A percentile compares a stretch with the other conserved stretches of the same genome.
These are phyloP conservation scores for Mungos mungo DNA, from an alignment of 2,113 vertebrate genomes.

Conservation along the genomic window DNA sequence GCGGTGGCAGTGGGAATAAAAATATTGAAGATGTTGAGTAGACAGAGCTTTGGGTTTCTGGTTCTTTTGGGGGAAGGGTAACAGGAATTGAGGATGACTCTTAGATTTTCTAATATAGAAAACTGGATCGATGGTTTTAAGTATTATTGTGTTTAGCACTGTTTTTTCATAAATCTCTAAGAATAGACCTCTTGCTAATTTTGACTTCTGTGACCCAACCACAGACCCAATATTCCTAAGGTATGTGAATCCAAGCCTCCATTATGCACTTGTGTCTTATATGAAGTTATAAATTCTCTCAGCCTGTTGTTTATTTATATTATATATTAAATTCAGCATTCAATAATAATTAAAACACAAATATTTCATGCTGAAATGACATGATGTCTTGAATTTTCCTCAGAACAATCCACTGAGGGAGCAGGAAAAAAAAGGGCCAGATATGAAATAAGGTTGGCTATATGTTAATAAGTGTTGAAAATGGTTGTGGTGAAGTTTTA, in stretches of 20 bases:
- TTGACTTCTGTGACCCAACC: neutral
- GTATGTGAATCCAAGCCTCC: neutral
- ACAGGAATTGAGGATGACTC: neutral
- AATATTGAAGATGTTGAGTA: neutral
- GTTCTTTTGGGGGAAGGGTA: neutral
- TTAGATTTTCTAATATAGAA: neutral
- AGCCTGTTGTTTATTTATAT: neutral
- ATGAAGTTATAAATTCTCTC: neutral
- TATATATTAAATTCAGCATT: neutral
- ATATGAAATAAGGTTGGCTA: neutral
- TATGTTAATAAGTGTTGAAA: neutral
- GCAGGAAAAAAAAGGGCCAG: neutral
- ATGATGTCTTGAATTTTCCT: neutral
- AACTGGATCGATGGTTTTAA: neutral
- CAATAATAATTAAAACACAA: neutral
- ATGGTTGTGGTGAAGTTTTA: neutral
- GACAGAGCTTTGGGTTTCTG: neutral
- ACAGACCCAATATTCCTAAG: neutral
- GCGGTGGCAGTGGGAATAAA: neutral
- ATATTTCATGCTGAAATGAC: neutral
- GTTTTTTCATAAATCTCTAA: neutral
- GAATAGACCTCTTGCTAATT: neutral
- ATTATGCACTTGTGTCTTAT: neutral
- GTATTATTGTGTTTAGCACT: neutral
- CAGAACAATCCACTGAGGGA: neutral